Percentiles rank a stretch among this genome's conserved stretches.
These are phyloP conservation scores for Porites evermanni DNA, from an alignment of 92 coral and sea anemone species.

Conservation along the genomic window DNA sequence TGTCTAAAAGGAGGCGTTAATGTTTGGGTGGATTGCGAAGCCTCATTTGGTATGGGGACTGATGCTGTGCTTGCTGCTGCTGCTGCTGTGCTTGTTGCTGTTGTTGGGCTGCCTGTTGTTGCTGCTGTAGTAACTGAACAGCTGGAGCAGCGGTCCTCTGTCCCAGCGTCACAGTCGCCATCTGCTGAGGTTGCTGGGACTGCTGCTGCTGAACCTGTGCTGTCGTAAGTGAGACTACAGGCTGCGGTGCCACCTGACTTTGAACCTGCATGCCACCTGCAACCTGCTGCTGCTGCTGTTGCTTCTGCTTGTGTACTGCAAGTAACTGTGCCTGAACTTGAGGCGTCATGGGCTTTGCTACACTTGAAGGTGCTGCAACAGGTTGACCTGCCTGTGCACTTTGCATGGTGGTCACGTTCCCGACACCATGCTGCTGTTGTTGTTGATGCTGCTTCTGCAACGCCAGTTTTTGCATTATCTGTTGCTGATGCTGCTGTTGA, in stretches of 20 bases:
- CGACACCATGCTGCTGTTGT: constrained; percentile 60
- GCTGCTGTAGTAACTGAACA: constrained; percentile 77
- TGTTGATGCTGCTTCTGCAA: constrained; percentile 65
- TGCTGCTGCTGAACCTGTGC: constrained; percentile 46
- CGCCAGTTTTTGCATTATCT: constrained; percentile 64
- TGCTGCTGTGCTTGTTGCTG: constrained; percentile 64
- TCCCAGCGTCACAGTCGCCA: constrained; percentile 46
- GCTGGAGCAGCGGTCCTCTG: constrained; percentile 43
- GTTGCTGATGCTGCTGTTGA: constrained; percentile 67
- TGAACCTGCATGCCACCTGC: constrained; percentile 38
- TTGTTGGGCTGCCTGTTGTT: constrained; percentile 78
- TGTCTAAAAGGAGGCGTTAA: neutral
- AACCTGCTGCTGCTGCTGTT: constrained; percentile 42
- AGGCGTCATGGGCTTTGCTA: constrained; percentile 60
- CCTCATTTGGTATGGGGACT: constrained; percentile 94
- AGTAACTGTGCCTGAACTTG: constrained; percentile 55
- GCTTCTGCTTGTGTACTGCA: constrained; percentile 49
- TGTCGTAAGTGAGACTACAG: constrained; percentile 47
- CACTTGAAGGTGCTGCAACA: constrained; percentile 48
- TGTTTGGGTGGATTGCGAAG: constrained; percentile 93
- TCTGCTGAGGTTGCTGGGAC: constrained; percentile 37
- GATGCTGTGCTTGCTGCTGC: constrained; percentile 61
- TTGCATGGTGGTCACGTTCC: constrained; percentile 66
- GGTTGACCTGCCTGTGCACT: constrained; percentile 62
- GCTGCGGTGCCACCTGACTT: constrained; percentile 60